Evolutionary conservation across 2,888 invertebrate species (phyloP).

Genomic region (Leistus spinibarbis): DNA sequence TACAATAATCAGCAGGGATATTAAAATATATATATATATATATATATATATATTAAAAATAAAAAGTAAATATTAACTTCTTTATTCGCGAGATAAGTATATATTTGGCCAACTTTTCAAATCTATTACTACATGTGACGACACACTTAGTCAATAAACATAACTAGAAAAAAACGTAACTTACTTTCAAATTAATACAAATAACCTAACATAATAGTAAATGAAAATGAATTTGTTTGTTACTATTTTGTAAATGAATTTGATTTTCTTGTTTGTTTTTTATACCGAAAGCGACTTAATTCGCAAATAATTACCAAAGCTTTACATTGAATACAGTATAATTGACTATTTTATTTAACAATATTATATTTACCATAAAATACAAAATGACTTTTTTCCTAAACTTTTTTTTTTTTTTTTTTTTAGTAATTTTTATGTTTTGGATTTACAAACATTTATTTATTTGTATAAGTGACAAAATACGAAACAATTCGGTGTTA

Average conservation of each 20-base stretch:
- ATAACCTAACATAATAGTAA: neutral
- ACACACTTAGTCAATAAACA: neutral
- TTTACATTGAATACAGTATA: neutral
- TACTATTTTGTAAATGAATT: slow-evolving; percentile 13
- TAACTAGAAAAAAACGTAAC: slow-evolving; percentile 21
- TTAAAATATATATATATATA: too few species aligned
- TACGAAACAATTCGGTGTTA: neutral
- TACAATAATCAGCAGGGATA: too few species aligned
- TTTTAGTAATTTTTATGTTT: neutral
- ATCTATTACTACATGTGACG: neutral
- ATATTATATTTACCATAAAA: slow-evolving; percentile 22
- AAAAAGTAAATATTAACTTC: neutral
- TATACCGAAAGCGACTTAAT: neutral
- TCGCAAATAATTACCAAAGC: neutral
- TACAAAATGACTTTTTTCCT: slow-evolving; percentile 13
- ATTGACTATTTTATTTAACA: slow-evolving; percentile 32
- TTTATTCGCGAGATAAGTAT: slow-evolving; percentile 11
- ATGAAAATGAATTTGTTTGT: neutral
- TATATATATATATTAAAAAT: slow-evolving; percentile 8
- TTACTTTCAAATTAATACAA: neutral
- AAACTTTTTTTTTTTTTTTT: neutral
- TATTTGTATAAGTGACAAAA: neutral
- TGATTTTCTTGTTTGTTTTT: neutral
- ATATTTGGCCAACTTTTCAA: slow-evolving; percentile 4
- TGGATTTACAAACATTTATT: slow-evolving; percentile 21